A percentile compares a stretch with the other conserved stretches of the same genome.
These are phyloP conservation scores for Pao palembangensis DNA, from an alignment of 2,113 vertebrate species.

Conservation along the genomic window DNA sequence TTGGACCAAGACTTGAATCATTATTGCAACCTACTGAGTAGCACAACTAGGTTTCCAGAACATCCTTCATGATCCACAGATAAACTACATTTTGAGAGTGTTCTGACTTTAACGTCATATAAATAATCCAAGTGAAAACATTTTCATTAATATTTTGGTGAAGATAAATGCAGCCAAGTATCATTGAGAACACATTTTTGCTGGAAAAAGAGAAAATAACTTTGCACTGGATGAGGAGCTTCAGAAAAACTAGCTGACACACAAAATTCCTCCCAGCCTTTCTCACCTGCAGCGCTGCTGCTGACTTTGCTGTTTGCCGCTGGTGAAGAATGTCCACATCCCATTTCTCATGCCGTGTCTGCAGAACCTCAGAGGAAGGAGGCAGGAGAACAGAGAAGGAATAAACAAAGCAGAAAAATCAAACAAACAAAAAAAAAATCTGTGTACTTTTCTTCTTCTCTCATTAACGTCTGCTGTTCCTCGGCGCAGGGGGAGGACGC, in stretches of 20 bases:
- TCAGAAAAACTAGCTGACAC: not conserved
- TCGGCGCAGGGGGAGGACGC: slow-evolving; percentile 17
- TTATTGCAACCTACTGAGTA: too few species aligned
- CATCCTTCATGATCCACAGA: too few species aligned
- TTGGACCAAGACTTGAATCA: too few species aligned
- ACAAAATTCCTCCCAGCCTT: slow-evolving; percentile 1
- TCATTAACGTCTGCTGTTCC: not conserved
- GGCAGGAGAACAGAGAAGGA: not conserved
- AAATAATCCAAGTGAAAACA: too few species aligned
- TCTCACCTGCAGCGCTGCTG: slow-evolving; percentile 46
- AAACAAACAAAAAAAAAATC: too few species aligned
- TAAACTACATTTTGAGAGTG: too few species aligned
- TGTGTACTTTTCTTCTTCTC: not conserved
- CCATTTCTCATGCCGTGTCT: slow-evolving; percentile 49
- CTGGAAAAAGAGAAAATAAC: not conserved
- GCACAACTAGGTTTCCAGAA: too few species aligned
- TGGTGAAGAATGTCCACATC: slow-evolving; percentile 67
- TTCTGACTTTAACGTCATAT: too few species aligned
- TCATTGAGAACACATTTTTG: not conserved
- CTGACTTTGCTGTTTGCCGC: slow-evolving; percentile 2
- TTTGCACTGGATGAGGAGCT: too few species aligned
- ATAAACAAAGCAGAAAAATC: too few species aligned
- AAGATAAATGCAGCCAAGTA: not conserved
- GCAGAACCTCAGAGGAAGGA: not conserved
- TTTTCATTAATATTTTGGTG: too few species aligned